Evolutionary conservation across 2,113 vertebrate genomes (phyloP).

Genomic region (Mastomys coucha): DNA sequence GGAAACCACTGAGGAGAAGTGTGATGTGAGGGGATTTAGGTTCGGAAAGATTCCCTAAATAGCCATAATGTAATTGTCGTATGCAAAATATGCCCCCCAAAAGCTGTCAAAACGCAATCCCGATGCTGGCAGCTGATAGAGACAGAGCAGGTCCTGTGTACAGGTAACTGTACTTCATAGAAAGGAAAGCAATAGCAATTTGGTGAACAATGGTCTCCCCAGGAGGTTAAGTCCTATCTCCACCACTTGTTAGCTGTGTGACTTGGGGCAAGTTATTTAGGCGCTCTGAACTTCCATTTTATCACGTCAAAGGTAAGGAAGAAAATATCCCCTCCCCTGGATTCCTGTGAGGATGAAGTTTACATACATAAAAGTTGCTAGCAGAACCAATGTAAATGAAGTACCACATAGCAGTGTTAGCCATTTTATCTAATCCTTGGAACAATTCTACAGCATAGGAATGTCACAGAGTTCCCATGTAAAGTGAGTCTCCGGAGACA

Average conservation of each 20-base stretch:
- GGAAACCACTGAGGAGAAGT: not conserved
- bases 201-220: not conserved
- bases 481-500: not conserved
- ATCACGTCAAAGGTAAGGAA: constrained; percentile 31
- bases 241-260: not conserved
- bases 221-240: not conserved
- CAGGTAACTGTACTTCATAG: not conserved
- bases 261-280: not conserved
- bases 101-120: not conserved
- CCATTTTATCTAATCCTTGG: constrained; percentile 25
- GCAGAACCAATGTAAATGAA: not conserved
- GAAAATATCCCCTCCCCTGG: not conserved
- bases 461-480: not conserved
- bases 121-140: not conserved
- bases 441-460: not conserved
- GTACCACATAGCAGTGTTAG: not conserved
- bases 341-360: constrained; percentile 24
- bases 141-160: not conserved
- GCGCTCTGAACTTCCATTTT: not conserved
- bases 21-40: not conserved
- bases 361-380: not conserved
- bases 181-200: not conserved
- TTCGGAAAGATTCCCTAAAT: constrained; percentile 35
- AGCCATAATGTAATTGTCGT: not conserved
- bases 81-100: not conserved